phyloP scores from a whole-genome alignment of 2,113 vertebrate species.

The Tringa solitaria region DNA sequence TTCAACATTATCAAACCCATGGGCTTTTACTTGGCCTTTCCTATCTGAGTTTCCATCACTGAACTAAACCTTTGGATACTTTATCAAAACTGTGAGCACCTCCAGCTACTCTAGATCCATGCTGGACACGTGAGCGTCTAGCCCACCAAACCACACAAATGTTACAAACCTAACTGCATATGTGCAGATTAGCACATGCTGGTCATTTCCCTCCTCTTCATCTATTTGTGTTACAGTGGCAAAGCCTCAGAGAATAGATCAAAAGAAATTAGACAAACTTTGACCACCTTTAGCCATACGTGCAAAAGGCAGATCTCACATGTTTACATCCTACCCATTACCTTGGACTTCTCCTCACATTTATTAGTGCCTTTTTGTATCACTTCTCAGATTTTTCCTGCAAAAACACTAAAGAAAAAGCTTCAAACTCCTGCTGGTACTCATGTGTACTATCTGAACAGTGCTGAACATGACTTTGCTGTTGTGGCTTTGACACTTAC shows the following conservation, averaged over 20 bases:
- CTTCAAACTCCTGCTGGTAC: background rate
- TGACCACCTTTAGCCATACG: background rate
- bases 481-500: background rate
- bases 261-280: background rate
- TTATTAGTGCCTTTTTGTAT: background rate
- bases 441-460: background rate
- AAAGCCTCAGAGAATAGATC: background rate
- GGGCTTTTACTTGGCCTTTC: background rate
- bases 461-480: fast-evolving
- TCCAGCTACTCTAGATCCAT: background rate
- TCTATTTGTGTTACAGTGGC: background rate
- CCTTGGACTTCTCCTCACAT: background rate
- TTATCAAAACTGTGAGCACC: background rate
- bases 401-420: background rate
- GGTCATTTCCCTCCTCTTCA: background rate
- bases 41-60: background rate
- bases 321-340: background rate
- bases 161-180: background rate
- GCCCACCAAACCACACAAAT: background rate
- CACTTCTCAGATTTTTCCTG: background rate
- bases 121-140: background rate
- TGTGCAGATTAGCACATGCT: background rate
- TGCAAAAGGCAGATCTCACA: background rate
- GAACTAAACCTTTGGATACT: background rate
- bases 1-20: background rate